These are phyloP conservation scores for Helobdella robusta DNA, from an alignment of 2,888 invertebrate genomes.

Conservation along the genomic window DNA sequence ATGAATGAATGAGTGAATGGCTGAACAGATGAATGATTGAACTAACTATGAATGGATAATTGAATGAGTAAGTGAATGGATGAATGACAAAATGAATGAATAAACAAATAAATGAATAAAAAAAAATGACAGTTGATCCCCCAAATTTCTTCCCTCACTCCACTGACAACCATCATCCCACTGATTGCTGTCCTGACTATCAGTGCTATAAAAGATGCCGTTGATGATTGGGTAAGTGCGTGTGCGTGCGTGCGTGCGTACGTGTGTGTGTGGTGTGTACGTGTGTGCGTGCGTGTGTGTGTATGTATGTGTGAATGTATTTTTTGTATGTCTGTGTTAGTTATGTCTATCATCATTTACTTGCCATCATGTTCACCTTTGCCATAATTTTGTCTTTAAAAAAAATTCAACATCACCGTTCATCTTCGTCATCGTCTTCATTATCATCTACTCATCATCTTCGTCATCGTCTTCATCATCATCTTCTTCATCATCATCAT, in stretches of 20 bases:
- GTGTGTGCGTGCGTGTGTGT: not conserved
- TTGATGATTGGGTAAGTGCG: slow-evolving; percentile 31
- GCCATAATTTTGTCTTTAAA: no score
- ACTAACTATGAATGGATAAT: not conserved
- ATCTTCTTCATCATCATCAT: slow-evolving; percentile 15
- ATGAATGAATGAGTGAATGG: no score
- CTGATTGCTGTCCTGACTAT: slow-evolving; percentile 84
- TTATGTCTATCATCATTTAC: no score
- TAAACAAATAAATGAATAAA: no score
- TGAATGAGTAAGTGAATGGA: no score
- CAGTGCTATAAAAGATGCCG: slow-evolving; percentile 58
- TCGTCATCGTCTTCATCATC: slow-evolving; percentile 1
- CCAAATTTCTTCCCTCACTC: slow-evolving; percentile 89
- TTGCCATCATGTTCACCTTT: no score
- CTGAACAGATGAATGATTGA: not conserved
- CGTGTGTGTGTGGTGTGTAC: no score
- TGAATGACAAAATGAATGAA: no score
- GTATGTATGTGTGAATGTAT: not conserved
- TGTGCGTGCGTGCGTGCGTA: no score
- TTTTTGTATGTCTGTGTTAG: no score
- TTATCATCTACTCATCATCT: not conserved
- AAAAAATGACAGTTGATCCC: slow-evolving; percentile 74
- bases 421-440: slow-evolving; percentile 23
- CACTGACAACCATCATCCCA: slow-evolving; percentile 90
- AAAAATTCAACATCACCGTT: slow-evolving; percentile 25